Conservation (phyloP, 2,113 vertebrate genomes). For the Ameiurus melas region DNA sequence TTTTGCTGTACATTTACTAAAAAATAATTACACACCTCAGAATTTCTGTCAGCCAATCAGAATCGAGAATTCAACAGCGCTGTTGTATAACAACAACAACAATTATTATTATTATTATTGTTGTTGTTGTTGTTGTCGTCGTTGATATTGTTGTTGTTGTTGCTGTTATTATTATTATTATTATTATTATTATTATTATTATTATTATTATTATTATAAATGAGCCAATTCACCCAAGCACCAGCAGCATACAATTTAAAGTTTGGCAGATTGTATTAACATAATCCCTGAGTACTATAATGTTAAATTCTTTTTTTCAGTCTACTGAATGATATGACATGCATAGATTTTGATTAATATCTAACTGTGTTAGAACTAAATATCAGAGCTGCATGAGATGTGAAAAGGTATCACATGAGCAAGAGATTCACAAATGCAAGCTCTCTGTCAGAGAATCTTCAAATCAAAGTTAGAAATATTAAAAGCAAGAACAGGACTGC, state of each 20-base stretch:
- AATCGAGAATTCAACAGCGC: too few relatives aligned
- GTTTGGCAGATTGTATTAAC: conserved; percentile 64
- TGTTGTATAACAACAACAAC: neutral
- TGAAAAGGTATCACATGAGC: neutral
- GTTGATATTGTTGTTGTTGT: too few relatives aligned
- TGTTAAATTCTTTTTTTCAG: conserved; percentile 42
- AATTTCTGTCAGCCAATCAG: too few relatives aligned
- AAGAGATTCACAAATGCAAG: neutral
- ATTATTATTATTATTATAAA: neutral
- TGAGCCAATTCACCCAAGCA: neutral
- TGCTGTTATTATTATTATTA: too few relatives aligned
- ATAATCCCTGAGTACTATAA: conserved; percentile 57
- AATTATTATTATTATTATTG: too few relatives aligned
- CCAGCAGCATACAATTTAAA: conserved; percentile 43
- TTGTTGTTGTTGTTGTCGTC: too few relatives aligned
- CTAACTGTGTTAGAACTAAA: neutral
- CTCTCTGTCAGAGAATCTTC: neutral
- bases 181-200: too few relatives aligned
- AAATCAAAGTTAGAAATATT: neutral
- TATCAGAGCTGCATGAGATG: neutral
- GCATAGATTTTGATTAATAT: neutral
- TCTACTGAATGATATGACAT: neutral
- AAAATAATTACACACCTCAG: too few relatives aligned
- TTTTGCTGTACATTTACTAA: too few relatives aligned
- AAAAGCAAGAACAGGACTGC: neutral